Evolutionary conservation across 92 coral and sea anemone species (phyloP).

Genomic region (Meandrina meandrites): DNA sequence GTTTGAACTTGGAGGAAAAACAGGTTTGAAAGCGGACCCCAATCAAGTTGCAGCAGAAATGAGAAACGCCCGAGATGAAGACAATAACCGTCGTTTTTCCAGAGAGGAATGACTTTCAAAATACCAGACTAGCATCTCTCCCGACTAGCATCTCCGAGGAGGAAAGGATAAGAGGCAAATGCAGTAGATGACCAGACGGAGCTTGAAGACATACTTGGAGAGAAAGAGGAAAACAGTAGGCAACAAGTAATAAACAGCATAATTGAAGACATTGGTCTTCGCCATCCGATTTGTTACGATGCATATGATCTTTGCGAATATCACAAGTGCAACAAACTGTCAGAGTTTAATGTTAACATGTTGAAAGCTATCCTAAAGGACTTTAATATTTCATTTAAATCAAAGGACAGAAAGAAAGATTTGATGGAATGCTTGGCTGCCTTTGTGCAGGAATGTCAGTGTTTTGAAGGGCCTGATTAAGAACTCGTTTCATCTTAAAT

Average conservation of each 20-base stretch:
- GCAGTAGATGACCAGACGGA: background rate
- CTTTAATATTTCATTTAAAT: background rate
- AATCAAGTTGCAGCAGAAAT: too few species aligned
- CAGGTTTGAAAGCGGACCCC: too few species aligned
- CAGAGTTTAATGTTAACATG: too few species aligned
- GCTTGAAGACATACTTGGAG: constrained; percentile 28
- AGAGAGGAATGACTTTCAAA: too few species aligned
- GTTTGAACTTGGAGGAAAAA: constrained; percentile 21
- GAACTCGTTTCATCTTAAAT: too few species aligned
- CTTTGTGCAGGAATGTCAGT: constrained; percentile 31
- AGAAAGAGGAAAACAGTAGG: constrained; percentile 15
- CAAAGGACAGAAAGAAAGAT: constrained; percentile 21
- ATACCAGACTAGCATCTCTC: too few species aligned
- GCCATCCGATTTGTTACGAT: constrained; percentile 36
- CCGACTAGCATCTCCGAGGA: too few species aligned
- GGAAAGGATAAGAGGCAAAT: constrained; percentile 14
- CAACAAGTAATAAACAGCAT: constrained; percentile 1
- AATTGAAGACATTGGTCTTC: constrained; percentile 28
- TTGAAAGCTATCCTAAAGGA: background rate
- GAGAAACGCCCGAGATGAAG: too few species aligned
- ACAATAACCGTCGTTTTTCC: too few species aligned
- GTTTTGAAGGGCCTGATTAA: constrained; percentile 9
- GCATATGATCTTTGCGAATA: constrained; percentile 19
- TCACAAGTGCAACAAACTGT: too few species aligned
- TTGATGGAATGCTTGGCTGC: constrained; percentile 26